A percentile compares a stretch with the other conserved stretches of the same genome.
Evolutionary conservation across 37 sponge, comb jelly and placozoan species (phyloP).

Genomic region (Aplysina aerophoba): DNA sequence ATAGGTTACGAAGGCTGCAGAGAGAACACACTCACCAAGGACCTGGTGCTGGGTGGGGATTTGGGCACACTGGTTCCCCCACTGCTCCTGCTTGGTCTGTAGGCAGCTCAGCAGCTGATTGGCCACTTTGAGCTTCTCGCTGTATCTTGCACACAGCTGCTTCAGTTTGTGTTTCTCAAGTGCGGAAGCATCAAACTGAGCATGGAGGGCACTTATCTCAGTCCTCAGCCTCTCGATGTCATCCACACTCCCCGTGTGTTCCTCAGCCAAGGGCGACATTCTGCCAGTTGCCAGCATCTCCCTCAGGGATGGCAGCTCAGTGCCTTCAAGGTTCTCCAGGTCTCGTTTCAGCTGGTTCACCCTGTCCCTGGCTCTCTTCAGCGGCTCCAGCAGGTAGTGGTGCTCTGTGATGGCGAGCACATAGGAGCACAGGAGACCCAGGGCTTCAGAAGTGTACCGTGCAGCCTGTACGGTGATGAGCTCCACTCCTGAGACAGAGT

Average conservation of each 20-base stretch:
- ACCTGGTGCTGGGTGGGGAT: slow-evolving; percentile 38
- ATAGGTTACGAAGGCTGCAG: slow-evolving; percentile 86
- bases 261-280: background rate
- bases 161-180: slow-evolving; percentile 75
- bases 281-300: slow-evolving; percentile 9
- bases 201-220: slow-evolving; percentile 48
- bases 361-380: slow-evolving; percentile 39
- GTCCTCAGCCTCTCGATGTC: slow-evolving; percentile 36
- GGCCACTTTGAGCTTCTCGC: slow-evolving; percentile 72
- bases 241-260: background rate
- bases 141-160: slow-evolving; percentile 55
- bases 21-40: slow-evolving; percentile 66
- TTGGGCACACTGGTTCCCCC: slow-evolving; percentile 40
- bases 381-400: slow-evolving; percentile 44
- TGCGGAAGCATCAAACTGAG: slow-evolving; percentile 67
- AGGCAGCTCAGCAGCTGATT: slow-evolving; percentile 67
- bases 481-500: background rate
- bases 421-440: slow-evolving; percentile 67
- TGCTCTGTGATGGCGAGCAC: slow-evolving; percentile 66
- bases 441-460: slow-evolving; percentile 75
- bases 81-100: slow-evolving; percentile 44
- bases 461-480: slow-evolving; percentile 69
- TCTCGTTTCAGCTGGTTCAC: slow-evolving; percentile 38
- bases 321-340: slow-evolving; percentile 47
- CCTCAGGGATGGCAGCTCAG: background rate